Evolutionary conservation across 2,888 invertebrate genomes (phyloP), one percentile per base, ranked within the genome.

Genomic region (Laothoe populi): DNA sequence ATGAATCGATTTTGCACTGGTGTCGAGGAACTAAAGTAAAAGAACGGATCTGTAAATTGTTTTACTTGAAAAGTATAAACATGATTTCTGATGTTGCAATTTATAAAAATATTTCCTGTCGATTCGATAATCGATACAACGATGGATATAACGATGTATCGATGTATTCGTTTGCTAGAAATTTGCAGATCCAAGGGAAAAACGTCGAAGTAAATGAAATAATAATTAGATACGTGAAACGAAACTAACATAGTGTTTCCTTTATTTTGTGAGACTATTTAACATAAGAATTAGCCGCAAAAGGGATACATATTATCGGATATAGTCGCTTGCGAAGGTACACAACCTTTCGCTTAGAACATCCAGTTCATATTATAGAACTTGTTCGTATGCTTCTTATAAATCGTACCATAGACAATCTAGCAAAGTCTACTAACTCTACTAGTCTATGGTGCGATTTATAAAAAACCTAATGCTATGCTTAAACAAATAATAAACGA

Each of bases 401-500:
- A 31, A 16, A 35, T 53, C 53, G 35, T 19, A 53, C 35, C 53
- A 53, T 31, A 53, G 53, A 53, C 31, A 19, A 31, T 10, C n/a
- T 53, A 53, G 10, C 53, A 19, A 35, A 3, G 35, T 31, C 8
- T 3, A 31, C 19, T 19, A 11, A 19, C 53, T 16, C 53, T 35
- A 19, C 8, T 49, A 35, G 19, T 53, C 35, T 53, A 19, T 35
- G 53, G 35, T 53, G 16, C 35, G 53, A 31, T 19, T 31, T 19
- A 35, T 53, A 53, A 42, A 40, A 49, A 60, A 48, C 48, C 40
- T 60, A 60, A 49, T 60, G 40, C 48, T 71, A 70, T 72, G 71
- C 68, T 70, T 71, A 71, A 70, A 61, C 66, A 64, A 66, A 60
- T 60, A 60, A 60, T 60, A 60, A 60, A 49, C 49, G 19, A 62